phyloP scores from a whole-genome alignment of 2,888 invertebrate species.

The Drosophila picticornis region DNA sequence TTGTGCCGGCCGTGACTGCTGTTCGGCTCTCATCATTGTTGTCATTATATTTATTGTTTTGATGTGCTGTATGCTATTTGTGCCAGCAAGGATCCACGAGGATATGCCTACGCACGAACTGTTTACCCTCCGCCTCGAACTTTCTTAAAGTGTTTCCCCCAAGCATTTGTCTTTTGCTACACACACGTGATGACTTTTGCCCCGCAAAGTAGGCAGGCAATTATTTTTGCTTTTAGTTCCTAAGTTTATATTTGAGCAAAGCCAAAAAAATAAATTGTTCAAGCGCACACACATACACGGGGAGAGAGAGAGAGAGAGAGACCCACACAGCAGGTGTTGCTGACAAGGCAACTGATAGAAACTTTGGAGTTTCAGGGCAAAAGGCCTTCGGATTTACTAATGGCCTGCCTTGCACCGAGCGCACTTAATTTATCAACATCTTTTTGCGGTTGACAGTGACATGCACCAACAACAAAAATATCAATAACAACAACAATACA shows the following conservation, averaged over 20 bases:
- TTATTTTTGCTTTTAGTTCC: conserved; percentile 48
- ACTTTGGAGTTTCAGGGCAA: conserved; percentile 13
- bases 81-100: conserved; percentile 24
- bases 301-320: neutral
- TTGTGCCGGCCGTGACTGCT: conserved; percentile 33
- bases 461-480: conserved; percentile 29
- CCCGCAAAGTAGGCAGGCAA: conserved; percentile 42
- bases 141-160: conserved; percentile 8
- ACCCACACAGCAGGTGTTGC: conserved; percentile 60
- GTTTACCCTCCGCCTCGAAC: neutral
- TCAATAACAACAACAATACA: conserved; percentile 3
- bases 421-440: conserved; percentile 70
- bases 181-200: conserved; percentile 44
- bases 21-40: conserved; percentile 50
- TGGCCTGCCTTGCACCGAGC: conserved; percentile 49
- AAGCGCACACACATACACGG: conserved; percentile 6
- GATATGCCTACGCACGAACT: neutral
- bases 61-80: conserved; percentile 20
- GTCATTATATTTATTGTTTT: conserved; percentile 60
- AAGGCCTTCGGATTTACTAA: conserved; percentile 49
- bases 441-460: conserved; percentile 65
- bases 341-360: conserved; percentile 41
- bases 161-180: conserved; percentile 23
- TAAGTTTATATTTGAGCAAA: conserved; percentile 32
- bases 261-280: conserved; percentile 41